Base-by-base conservation (phyloP, 2,113 vertebrate species). In the Atherinomorus stipes region DNA sequence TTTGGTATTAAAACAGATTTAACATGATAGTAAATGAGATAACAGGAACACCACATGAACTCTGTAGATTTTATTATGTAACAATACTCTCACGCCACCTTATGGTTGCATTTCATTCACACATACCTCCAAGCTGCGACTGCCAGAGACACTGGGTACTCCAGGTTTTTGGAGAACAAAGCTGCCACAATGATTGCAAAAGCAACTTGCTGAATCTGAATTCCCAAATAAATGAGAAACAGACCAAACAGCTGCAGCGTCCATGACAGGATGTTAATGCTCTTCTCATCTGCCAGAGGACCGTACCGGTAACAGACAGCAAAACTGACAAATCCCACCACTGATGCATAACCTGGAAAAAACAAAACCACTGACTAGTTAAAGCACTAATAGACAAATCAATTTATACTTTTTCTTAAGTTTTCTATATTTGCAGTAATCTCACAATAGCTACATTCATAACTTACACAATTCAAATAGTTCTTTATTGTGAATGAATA, bases 201-300 rank as follows among this genome's bases (percentile, higher is more conserved):
- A n/a, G 95, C 95, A 0, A 98, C 74, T 34, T 95, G 93, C 10
- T 95, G 95, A 65, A 99, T 95, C 91, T 99, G 98, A 88, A 96
- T 95, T 51, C 97, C 93, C 0, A 90, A 74, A 58, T 97, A 99
- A 53, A 99, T 91, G 26, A 98, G 84, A 26, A 96, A 68, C 13
- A 99, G 91, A 38, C 97, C 97, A 59, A 95, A 85, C 7, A 98
- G 85, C 92, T 99, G 97, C 91, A 99, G 89, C 1, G 94, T 87
- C 98, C 98, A 99, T 4, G 96, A 96, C 49, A 99, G 91, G 79
- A 99, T 95, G 89, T 95, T 97, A 67, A 99, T 95, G 86, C 93
- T 99, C 66, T 95, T 95, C 62, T 97, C 70, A 2, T 99, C 94
- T 91, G 95, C 94, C 88, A 98, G 72, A 0, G 98, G 98, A 4